Conservation (phyloP, 2,888 invertebrate species). For the Trissonchulus latispiculum region DNA sequence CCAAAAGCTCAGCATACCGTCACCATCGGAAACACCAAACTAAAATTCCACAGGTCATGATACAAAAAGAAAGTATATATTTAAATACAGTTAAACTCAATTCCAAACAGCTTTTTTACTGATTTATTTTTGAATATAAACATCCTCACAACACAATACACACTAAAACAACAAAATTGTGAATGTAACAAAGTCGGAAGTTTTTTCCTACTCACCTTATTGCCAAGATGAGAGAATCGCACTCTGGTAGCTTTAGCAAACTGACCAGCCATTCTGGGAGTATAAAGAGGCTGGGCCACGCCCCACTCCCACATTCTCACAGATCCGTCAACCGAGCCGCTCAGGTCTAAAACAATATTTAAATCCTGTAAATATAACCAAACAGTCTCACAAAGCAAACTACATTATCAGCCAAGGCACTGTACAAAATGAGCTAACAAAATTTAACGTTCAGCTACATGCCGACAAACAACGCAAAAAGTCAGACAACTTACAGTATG, state of each 20-base stretch:
- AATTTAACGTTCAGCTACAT: too few species aligned
- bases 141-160: constrained; percentile 12
- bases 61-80: too few species aligned
- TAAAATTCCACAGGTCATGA: too few species aligned
- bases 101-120: too few species aligned
- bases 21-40: constrained; percentile 94
- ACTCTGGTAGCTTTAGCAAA: constrained; percentile 76
- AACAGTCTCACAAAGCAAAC: too few species aligned
- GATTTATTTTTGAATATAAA: too few species aligned
- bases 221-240: constrained; percentile 90
- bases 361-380: too few species aligned
- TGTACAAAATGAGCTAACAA: too few species aligned
- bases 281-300: constrained; percentile 70
- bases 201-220: constrained; percentile 66
- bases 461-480: too few species aligned
- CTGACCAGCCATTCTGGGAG: constrained; percentile 81
- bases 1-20: constrained; percentile 90
- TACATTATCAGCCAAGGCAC: too few species aligned
- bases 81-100: too few species aligned
- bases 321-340: constrained; percentile 89
- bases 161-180: neutral
- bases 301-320: constrained; percentile 98
- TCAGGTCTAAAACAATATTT: constrained; percentile 57
- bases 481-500: constrained; percentile 70
- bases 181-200: neutral